A percentile compares a stretch with the other conserved stretches of the same genome.
These are phyloP conservation scores for Sphaerophoria rueppellii DNA, from an alignment of 2,888 invertebrate species.

Conservation along the genomic window DNA sequence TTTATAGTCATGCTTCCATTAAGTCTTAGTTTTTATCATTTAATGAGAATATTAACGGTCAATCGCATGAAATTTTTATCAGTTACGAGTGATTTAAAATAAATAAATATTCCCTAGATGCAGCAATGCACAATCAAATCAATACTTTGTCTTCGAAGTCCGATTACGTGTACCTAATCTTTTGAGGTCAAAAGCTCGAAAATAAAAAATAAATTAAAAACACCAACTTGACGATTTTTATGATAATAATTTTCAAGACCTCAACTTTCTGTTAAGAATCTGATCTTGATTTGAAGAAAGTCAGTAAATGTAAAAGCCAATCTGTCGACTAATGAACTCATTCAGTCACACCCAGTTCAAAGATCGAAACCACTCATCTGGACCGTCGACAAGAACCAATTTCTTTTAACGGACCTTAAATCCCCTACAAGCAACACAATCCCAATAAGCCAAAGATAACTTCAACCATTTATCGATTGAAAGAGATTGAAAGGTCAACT, in stretches of 20 bases:
- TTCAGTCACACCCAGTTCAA: background rate
- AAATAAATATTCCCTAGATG: background rate
- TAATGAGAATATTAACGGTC: conserved; percentile 25
- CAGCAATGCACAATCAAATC: conserved; percentile 18
- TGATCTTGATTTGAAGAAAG: too few relatives aligned
- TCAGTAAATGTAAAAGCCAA: too few relatives aligned
- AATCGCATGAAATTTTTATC: conserved; percentile 39
- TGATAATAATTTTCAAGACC: background rate
- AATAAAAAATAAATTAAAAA: conserved; percentile 29
- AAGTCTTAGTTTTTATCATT: background rate
- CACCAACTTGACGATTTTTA: background rate
- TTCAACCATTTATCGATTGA: conserved; percentile 12
- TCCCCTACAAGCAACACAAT: background rate
- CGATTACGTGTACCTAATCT: conserved; percentile 38
- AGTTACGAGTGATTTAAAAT: conserved; percentile 17
- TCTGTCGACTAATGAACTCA: too few relatives aligned
- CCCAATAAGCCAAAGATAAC: conserved; percentile 7
- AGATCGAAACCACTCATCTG: background rate
- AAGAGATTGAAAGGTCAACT: conserved; percentile 26
- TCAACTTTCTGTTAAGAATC: too few relatives aligned
- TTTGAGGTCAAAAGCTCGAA: conserved; percentile 33
- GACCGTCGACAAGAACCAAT: background rate
- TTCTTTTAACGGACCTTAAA: too few relatives aligned
- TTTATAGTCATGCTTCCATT: background rate
- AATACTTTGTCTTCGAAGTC: conserved; percentile 11